Conservation (phyloP, 2,797 vertebrate genomes). For the Peromyscus attwateri region DNA sequence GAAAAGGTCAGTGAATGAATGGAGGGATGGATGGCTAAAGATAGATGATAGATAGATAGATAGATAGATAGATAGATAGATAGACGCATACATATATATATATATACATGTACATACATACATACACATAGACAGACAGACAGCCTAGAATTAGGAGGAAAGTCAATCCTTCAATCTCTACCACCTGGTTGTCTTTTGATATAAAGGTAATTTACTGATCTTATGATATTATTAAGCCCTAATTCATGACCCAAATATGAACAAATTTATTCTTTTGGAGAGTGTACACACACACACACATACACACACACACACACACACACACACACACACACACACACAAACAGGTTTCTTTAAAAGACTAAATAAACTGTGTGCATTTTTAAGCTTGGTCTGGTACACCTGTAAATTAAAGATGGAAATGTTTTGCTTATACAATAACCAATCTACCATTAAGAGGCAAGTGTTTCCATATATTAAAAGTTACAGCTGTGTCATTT, state of each 20-base stretch:
- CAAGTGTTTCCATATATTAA: slow-evolving; percentile 75
- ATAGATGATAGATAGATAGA: background rate
- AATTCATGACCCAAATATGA: slow-evolving; percentile 39
- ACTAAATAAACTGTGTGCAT: slow-evolving; percentile 9
- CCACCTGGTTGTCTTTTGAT: background rate
- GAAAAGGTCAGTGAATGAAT: background rate
- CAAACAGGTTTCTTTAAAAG: background rate
- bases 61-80: background rate
- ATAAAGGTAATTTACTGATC: background rate
- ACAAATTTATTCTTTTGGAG: background rate
- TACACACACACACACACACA: background rate
- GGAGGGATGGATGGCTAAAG: too few relatives aligned
- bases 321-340: background rate
- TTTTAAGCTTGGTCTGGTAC: slow-evolving; percentile 37
- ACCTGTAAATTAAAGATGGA: slow-evolving; percentile 57
- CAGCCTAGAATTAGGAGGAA: background rate
- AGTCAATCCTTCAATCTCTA: background rate
- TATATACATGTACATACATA: background rate
- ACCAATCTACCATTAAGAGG: slow-evolving; percentile 38
- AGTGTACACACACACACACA: background rate
- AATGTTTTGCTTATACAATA: slow-evolving; percentile 71
- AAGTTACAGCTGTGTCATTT: slow-evolving; percentile 70
- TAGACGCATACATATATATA: background rate
- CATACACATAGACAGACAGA: background rate
- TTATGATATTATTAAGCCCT: slow-evolving; percentile 10